Evolutionary conservation across 2,113 vertebrate genomes (phyloP).

Genomic region (Ameiurus melas): DNA sequence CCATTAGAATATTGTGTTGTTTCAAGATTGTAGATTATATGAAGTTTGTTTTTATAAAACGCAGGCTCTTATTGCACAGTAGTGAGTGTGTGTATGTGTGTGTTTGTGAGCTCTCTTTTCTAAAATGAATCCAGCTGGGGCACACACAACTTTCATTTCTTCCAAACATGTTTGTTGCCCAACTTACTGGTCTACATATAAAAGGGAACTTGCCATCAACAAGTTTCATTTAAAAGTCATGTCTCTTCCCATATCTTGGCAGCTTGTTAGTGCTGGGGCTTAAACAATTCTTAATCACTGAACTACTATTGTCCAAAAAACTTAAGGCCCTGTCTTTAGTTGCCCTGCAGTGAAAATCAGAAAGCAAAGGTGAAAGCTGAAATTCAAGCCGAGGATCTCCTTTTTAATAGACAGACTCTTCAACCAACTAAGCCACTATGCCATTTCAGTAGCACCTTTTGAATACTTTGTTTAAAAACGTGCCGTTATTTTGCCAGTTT

Average conservation of each 20-base stretch:
- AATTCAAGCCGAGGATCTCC: neutral
- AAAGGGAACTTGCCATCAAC: neutral
- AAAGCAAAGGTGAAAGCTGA: neutral
- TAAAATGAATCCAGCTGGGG: slow-evolving; percentile 20
- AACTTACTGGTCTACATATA: neutral
- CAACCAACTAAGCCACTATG: neutral
- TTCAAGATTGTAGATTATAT: slow-evolving; percentile 17
- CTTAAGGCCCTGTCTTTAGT: neutral
- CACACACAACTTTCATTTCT: slow-evolving; percentile 4
- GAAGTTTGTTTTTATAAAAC: slow-evolving; percentile 25
- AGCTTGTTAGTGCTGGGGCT: neutral
- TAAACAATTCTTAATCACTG: neutral
- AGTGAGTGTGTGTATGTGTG: neutral
- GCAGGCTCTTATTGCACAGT: neutral
- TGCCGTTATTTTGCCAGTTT: neutral
- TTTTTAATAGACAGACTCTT: neutral
- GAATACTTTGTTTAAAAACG: neutral
- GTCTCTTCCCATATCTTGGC: neutral
- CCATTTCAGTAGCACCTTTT: neutral
- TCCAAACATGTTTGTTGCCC: slow-evolving; percentile 11
- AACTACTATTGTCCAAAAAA: neutral
- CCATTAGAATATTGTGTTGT: slow-evolving; percentile 50
- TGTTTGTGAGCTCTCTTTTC: neutral
- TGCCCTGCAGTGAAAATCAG: neutral
- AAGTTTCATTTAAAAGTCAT: neutral